Evolutionary conservation across 1,140 invertebrate species (phyloP), one percentile per base, ranked within the genome.

Genomic region (Holcopasites calliopsidis): DNA sequence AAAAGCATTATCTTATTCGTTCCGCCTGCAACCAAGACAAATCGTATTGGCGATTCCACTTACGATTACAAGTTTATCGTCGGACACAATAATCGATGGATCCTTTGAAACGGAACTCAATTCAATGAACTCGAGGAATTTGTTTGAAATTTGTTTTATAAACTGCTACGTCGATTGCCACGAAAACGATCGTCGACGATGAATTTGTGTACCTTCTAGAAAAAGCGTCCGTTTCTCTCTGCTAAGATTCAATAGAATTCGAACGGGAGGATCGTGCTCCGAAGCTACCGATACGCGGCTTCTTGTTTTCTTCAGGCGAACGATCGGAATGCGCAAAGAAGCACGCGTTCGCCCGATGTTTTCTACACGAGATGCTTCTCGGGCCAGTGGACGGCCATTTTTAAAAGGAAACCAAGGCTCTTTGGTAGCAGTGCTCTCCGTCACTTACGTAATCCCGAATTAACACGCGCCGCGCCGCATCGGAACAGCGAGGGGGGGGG

Each of bases 341-440:
- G n/a, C 55, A 31, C n/a, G 44, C 3, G 47, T 7, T 54, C 69
- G 52, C 31, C 74, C 38, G 49, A 77, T 83, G 80, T 81, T 81
- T 81, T 81, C 64, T 66, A 82, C 71, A 62, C 54, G 77, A 76
- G 66, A 54, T 73, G 79, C 33, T 62, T 54, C 60, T 82, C 77
- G 47, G 49, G 49, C 47, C 60, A 54, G 73, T 58, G 55, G 74
- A 62, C 83, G 82, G 84, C 85, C 86, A 87, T 87, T 87, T 87
- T 87, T 86, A 85, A 87, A 87, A 85, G 86, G 86, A 85, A 85
- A 81, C 77, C 76, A 72, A 82, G 68, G 68, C 55, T 83, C 47
- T 61, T 76, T 66, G 61, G 71, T 79, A 55, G 66, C 38, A 71
- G 54, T 68, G 68, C 49, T 82, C 64, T 70, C 76, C 61, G 61